Evolutionary conservation across 1,140 invertebrate genomes (phyloP).

Genomic region (Hypothenemus hampei): DNA sequence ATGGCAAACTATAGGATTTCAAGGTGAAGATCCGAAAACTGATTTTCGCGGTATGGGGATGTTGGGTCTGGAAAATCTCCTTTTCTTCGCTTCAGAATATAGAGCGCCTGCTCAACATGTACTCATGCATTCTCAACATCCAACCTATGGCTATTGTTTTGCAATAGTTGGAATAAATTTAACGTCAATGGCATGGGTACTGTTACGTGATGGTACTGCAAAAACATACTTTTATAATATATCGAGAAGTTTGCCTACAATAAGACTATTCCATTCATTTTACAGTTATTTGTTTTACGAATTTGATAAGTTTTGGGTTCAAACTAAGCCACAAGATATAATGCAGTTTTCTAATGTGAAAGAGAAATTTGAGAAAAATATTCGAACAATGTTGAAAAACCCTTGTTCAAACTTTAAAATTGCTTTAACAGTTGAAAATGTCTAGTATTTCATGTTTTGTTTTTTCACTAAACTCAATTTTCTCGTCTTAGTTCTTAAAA

Average conservation of each 20-base stretch:
- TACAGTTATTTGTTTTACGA: conserved; percentile 93
- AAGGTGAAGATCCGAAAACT: conserved; percentile 95
- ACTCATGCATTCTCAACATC: conserved; percentile 84
- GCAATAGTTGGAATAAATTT: conserved; percentile 93
- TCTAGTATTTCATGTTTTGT: too few species aligned
- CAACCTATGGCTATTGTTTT: conserved; percentile 79
- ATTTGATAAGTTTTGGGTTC: conserved; percentile 91
- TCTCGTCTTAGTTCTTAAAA: too few species aligned
- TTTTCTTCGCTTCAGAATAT: conserved; percentile 85
- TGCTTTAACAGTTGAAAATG: conserved; percentile 57
- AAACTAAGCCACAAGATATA: conserved; percentile 83
- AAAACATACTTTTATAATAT: conserved; percentile 92
- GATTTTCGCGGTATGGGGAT: conserved; percentile 98
- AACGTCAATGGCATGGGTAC: conserved; percentile 79
- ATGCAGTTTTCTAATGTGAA: conserved; percentile 91
- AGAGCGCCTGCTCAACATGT: conserved; percentile 73
- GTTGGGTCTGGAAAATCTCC: conserved; percentile 87
- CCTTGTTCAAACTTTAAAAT: conserved; percentile 64
- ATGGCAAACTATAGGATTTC: conserved; percentile 94
- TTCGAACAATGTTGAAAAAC: conserved; percentile 60
- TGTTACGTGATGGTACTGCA: conserved; percentile 75
- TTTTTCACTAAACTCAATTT: too few species aligned
- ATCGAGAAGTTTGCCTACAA: conserved; percentile 59
- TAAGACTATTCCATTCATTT: conserved; percentile 86
- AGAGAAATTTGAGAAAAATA: conserved; percentile 74